Conservation (phyloP, 2,113 vertebrate genomes). For the Zosterops japonicus region DNA sequence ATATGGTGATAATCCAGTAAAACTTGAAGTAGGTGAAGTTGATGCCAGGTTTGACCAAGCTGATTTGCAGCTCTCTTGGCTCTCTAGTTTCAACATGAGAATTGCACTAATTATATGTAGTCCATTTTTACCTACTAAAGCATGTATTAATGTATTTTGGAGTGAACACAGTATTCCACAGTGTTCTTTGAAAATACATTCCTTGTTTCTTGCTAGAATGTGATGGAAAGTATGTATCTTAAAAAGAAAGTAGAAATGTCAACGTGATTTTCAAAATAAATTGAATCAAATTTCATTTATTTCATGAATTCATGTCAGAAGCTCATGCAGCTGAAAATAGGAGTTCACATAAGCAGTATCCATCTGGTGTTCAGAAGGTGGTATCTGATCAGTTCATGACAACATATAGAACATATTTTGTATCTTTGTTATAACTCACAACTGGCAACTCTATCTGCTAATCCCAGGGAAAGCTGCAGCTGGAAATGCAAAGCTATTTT, state of each 20-base stretch:
- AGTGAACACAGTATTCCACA: not conserved
- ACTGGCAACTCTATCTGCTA: conserved; percentile 26
- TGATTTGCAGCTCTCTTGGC: not conserved
- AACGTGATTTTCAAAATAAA: not conserved
- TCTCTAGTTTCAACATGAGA: not conserved
- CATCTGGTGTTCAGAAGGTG: not conserved
- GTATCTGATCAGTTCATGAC: not conserved
- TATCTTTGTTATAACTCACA: conserved; percentile 51
- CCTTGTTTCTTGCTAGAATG: not conserved
- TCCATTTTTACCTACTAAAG: not conserved
- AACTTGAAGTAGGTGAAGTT: not conserved
- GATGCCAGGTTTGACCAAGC: not conserved
- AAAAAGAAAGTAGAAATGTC: not conserved
- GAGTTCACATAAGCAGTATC: not conserved
- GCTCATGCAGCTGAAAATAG: not conserved
- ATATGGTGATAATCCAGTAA: not conserved
- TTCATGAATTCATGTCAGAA: not conserved
- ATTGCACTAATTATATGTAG: not conserved
- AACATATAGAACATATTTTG: not conserved
- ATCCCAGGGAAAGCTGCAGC: conserved; percentile 44
- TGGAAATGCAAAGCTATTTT: conserved; percentile 48
- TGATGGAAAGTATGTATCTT: not conserved
- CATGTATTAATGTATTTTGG: not conserved
- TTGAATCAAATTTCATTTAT: not conserved
- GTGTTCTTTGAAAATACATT: not conserved